A percentile compares a stretch with the other conserved stretches of the same genome.
Evolutionary conservation across 2,113 vertebrate species (phyloP).

Genomic region (Pseudopodoces humilis): DNA sequence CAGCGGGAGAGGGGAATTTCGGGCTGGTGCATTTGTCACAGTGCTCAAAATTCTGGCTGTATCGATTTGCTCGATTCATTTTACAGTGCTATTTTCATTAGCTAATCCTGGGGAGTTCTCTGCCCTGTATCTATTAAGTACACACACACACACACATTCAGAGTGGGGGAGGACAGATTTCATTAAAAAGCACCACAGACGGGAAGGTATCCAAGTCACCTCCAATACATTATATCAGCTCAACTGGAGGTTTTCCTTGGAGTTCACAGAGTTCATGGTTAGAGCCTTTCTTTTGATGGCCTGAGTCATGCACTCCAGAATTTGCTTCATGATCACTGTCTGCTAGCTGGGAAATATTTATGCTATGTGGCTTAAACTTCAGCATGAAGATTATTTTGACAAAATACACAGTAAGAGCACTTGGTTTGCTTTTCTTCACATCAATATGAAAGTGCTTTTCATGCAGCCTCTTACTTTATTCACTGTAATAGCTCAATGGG

Average conservation of each 20-base stretch:
- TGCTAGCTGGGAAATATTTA: conserved; percentile 25
- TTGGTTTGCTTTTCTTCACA: conserved; percentile 48
- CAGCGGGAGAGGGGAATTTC: neutral
- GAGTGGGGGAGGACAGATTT: conserved; percentile 24
- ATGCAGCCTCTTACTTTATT: conserved; percentile 61
- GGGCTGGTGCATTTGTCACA: neutral
- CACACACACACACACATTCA: neutral
- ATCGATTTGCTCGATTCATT: conserved; percentile 55
- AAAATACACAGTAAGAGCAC: conserved; percentile 58
- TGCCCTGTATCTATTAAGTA: neutral
- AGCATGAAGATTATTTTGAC: conserved; percentile 66
- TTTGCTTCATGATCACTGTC: neutral
- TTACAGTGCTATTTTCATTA: conserved; percentile 47
- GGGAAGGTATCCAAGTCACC: conserved; percentile 45
- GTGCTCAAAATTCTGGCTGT: conserved; percentile 3
- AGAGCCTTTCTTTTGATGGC: conserved; percentile 27
- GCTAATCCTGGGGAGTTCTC: conserved; percentile 17
- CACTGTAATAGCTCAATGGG: conserved; percentile 39
- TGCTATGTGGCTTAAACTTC: conserved; percentile 44
- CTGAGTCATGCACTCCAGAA: neutral
- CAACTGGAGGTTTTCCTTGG: neutral
- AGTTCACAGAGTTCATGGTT: conserved; percentile 27
- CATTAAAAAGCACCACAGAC: neutral
- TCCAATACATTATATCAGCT: conserved; percentile 20
- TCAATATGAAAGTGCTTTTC: conserved; percentile 65